Base-by-base conservation (phyloP, 2,888 invertebrate species). In the Andrena trimmerana region DNA sequence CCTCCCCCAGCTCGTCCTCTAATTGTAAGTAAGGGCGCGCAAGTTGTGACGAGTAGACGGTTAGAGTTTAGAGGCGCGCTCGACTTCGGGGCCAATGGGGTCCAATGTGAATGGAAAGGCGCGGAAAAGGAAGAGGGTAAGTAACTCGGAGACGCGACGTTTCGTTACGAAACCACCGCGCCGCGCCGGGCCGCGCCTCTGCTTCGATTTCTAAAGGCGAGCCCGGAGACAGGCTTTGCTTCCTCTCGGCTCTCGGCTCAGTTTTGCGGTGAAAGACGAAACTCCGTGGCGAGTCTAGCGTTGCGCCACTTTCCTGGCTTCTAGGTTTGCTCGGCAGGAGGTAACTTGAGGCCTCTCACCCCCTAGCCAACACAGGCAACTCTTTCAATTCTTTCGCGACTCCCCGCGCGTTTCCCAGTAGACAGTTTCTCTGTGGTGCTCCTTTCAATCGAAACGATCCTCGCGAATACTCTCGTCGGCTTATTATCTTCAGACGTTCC, bases 191-290 rank as follows among this genome's bases (percentile, higher is more conserved):
- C 77, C 62, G 60, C 59, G 60, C 77, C 62, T 54, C 59, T 62
- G 68, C 66, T 73, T 78, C 79, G 71, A 77, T 85, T 84, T 87
- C 76, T 74, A 76, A 86, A 78, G 72, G 66, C 59, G 65, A 59
- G 62, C 42, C 48, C 27, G 54, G 73, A 83, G 81, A 84, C 85
- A 36, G 75, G 82, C 66, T 85, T 83, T 80, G 83, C 82, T 88
- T 88, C 88, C 87, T 88, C 81, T 59, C 77, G 67, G 69, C 87
- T 88, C 81, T 59, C 77, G 67, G 69, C 65, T 87, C 76, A 83
- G 84, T 87, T 88, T 88, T 86, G 88, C 87, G 88, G 88, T 88
- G 88, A 88, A 88, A 88, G 88, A 88, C 81, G 88, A 88, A 86
- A 88, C 88, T 87, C 67, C 67, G 73, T 63, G 84, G 73, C 74